Evolutionary conservation across 2,888 invertebrate species (phyloP), one percentile per base, ranked within the genome.

Genomic region (Mesorhabditis sp.): DNA sequence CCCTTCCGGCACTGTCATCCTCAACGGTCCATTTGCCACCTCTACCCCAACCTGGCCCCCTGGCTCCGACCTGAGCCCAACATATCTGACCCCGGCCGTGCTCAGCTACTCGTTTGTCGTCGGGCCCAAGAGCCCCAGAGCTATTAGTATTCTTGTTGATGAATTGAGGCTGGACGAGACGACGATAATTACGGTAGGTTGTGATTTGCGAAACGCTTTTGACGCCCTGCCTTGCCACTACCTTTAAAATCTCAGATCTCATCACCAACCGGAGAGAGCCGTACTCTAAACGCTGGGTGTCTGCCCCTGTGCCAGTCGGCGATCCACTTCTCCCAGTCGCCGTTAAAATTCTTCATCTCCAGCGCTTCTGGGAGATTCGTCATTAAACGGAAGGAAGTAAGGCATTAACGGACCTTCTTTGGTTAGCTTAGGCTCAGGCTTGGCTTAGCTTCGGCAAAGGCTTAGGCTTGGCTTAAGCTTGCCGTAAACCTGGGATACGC

Each of bases 351-450:
- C n/a, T 50, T 50, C 58, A 10, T 50, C n/a, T 50, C 58, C 7
- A 13, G 10, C n/a, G 58, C 58, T 13, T 50, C 58, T 50, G 58
- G 58, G 58, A 50, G 58, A 50, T 50, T 50, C n/a, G 58, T 50
- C 7, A n/a, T n/a, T 10, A 50, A 50, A 50, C n/a, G n/a, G n/a
- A n/a, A n/a, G n/a, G n/a, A n/a, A n/a, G n/a, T n/a, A n/a, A n/a
- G n/a, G n/a, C n/a, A n/a, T n/a, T n/a, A n/a, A n/a, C n/a, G n/a
- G n/a, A n/a, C 7, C 7, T 50, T 1, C n/a, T 50, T 50, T 2
- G n/a, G 7, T 2, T 13, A 2, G n/a, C 7, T 50, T 50, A 10
- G 10, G 7, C 58, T 50, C 2, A 50, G n/a, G 58, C 58, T 50
- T 28, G 1, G 28, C 28, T 28, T 28, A 28, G n/a, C n/a, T n/a